phyloP scores from a whole-genome alignment of 2,113 vertebrate species.

The Panurus biarmicus region DNA sequence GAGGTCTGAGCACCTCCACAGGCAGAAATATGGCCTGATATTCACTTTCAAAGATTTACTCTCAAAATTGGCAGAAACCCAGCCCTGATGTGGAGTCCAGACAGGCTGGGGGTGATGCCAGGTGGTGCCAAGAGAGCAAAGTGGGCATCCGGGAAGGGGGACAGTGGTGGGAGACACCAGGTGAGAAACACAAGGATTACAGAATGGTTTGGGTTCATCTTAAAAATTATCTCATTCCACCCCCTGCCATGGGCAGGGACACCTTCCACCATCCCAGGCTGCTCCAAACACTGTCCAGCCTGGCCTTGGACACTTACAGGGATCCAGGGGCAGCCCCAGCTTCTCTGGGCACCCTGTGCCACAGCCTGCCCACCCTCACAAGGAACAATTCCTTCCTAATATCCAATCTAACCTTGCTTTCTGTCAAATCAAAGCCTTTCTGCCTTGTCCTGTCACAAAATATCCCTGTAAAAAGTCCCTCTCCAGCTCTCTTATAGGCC shows the following conservation, averaged over 20 bases:
- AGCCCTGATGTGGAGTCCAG: background rate
- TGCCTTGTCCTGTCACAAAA: background rate
- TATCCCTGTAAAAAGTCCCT: background rate
- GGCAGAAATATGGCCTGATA: background rate
- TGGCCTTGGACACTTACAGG: background rate
- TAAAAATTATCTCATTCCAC: background rate
- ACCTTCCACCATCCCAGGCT: background rate
- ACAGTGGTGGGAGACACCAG: rapidly evolving
- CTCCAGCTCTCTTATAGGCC: background rate
- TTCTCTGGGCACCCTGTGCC: background rate
- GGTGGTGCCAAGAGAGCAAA: background rate
- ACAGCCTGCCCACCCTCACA: rapidly evolving
- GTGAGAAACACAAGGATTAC: background rate
- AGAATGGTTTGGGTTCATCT: background rate
- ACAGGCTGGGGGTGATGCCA: background rate
- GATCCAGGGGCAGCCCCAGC: background rate
- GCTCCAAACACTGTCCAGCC: background rate
- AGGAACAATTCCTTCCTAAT: background rate
- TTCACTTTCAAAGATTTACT: background rate
- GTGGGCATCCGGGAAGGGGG: rapidly evolving
- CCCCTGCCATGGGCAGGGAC: too few relatives aligned
- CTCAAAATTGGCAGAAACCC: background rate
- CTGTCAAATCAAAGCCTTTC: background rate
- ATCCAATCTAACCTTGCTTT: background rate
- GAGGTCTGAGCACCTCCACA: background rate